Base-by-base conservation (phyloP, 2,888 invertebrate genomes). In the Sarcophaga carnaria region DNA sequence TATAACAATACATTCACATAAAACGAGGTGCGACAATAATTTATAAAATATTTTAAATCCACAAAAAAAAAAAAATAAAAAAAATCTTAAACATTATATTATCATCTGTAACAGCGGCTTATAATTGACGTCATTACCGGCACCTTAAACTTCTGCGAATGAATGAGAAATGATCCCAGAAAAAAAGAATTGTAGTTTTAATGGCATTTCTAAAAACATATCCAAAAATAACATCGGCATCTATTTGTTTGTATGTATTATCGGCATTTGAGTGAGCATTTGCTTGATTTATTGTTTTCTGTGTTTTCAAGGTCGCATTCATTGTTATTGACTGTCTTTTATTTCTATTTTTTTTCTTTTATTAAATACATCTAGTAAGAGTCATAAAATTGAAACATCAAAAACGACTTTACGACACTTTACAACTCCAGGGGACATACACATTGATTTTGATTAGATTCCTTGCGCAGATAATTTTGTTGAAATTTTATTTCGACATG, bases 1-100 rank as follows among this genome's bases (percentile, higher is more conserved):
- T 37, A 37, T 37, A 37, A 37, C 0, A 37, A 37, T 10, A 37
- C 10, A 37, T 20, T 20, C 37, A 37, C 10, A 1, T 37, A 37
- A 37, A 37, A 37, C 10, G 70, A 75, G 85, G 81, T 81, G 85
- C 47, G 78, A 78, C 75, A 70, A 59, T 63, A 81, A 74, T 81
- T 85, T 78, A 70, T 60, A 37, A 80, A 77, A 80, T 71, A 69
- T 62, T 37, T 37, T 47, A 63, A 74, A 85, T 67, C 11, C 4
- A 27, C 63, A 84, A 71, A 69, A 77, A 27, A 27, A 27, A 37
- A 6, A 37, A 20, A 20, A 20, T 20, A 20, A 37, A 6, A 37
- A 37, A 37, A 1, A 37, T 37, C 37, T 37, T 8, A 37, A 37
- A 37, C 37, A 37, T 37, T 10, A 37, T 37, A 37, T 37, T 37